These are phyloP conservation scores for Eidolon helvum DNA, from an alignment of 2,113 vertebrate species.

Conservation along the genomic window DNA sequence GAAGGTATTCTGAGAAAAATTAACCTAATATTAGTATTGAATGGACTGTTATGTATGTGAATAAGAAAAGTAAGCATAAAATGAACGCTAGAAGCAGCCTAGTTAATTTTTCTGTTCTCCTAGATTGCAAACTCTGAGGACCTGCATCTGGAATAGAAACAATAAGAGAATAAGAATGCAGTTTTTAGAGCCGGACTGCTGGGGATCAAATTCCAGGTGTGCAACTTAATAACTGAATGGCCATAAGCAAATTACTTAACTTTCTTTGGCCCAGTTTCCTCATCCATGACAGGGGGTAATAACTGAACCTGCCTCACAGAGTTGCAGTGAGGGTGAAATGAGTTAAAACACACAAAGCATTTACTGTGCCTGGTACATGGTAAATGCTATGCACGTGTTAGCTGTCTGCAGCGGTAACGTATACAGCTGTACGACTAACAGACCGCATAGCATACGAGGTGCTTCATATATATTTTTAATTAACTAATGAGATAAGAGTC, in stretches of 20 bases:
- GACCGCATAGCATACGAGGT: background rate
- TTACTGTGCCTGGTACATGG: background rate
- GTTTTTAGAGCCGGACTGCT: background rate
- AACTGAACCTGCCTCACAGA: background rate
- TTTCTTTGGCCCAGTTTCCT: background rate
- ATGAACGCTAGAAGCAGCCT: background rate
- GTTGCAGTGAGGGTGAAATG: background rate
- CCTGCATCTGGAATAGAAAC: background rate
- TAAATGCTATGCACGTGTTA: rapidly evolving
- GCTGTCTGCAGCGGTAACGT: background rate
- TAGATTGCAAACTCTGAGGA: background rate
- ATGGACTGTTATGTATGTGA: background rate
- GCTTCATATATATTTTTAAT: background rate
- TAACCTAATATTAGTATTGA: background rate
- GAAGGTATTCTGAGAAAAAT: background rate
- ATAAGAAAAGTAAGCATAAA: background rate
- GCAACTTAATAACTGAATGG: background rate
- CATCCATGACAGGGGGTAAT: background rate
- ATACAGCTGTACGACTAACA: background rate
- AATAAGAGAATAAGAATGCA: background rate
- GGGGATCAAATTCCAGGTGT: background rate
- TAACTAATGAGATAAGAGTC: background rate
- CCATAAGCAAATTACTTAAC: background rate
- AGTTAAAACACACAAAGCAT: background rate
- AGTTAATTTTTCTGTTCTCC: background rate